Conservation (phyloP, 2,113 vertebrate species). For the Anhinga rufa region DNA sequence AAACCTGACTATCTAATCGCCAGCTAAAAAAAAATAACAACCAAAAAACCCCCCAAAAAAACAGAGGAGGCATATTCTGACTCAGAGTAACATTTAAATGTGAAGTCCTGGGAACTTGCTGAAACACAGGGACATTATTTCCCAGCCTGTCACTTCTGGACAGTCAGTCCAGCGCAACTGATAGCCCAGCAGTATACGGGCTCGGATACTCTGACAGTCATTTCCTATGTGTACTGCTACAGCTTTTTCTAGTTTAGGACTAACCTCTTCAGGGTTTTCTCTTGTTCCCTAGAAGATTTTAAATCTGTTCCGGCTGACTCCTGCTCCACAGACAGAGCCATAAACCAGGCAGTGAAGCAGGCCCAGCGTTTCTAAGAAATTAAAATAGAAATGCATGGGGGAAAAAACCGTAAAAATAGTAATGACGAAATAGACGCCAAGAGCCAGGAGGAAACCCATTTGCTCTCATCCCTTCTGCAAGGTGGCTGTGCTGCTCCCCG, state of each 20-base stretch:
- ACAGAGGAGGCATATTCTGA: background rate
- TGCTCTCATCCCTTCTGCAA: background rate
- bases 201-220: background rate
- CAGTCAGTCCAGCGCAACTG: background rate
- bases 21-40: background rate
- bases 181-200: background rate
- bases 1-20: background rate
- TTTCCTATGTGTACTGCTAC: background rate
- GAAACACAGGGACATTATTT: background rate
- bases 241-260: slow-evolving; percentile 8
- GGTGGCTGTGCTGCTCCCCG: background rate
- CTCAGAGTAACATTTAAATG: background rate
- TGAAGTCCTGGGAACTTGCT: background rate
- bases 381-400: background rate
- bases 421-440: background rate
- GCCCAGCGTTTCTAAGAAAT: background rate
- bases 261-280: background rate
- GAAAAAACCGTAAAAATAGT: background rate
- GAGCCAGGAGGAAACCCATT: background rate
- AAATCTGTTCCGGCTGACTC: background rate
- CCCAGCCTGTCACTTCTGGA: background rate
- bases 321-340: background rate
- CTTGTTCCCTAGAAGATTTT: background rate
- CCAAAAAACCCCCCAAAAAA: background rate
- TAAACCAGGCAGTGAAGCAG: background rate